These are phyloP conservation scores for Isoperla grammatica DNA, from an alignment of 2,888 invertebrate species.

Conservation along the genomic window DNA sequence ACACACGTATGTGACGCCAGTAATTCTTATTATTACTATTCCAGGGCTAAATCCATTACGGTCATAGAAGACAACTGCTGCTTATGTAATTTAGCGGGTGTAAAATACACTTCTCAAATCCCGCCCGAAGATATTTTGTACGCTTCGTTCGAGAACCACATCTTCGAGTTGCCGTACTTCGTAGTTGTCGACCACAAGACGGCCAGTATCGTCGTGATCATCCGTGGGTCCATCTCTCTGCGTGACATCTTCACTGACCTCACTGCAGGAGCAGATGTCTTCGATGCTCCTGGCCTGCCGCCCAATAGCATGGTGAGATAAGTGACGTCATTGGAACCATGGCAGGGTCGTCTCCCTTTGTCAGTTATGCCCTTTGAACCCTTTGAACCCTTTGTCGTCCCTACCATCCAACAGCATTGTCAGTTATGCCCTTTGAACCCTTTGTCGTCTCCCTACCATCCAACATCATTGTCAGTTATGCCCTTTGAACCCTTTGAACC, in stretches of 20 bases:
- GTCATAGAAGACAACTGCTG: constrained; percentile 89
- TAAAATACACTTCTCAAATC: constrained; percentile 70
- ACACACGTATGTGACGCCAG: too few relatives aligned
- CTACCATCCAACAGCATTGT: neutral
- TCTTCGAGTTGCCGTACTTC: constrained; percentile 85
- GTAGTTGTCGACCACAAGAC: constrained; percentile 78
- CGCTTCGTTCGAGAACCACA: constrained; percentile 78
- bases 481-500: too few relatives aligned
- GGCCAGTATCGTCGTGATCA: constrained; percentile 71
- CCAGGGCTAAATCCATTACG: constrained; percentile 49
- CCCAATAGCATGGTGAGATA: constrained; percentile 53
- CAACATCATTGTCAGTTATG: too few relatives aligned
- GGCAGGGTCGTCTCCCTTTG: too few relatives aligned
- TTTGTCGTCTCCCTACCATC: too few relatives aligned
- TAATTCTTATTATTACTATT: constrained; percentile 21
- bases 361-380: neutral
- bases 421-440: too few relatives aligned
- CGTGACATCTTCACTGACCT: constrained; percentile 82
- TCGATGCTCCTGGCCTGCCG: constrained; percentile 63
- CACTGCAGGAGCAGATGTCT: constrained; percentile 65
- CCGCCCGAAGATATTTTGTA: constrained; percentile 75
- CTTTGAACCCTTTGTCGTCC: neutral
- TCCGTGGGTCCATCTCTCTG: constrained; percentile 80
- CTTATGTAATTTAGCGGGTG: constrained; percentile 78
- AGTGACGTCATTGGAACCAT: too few relatives aligned